Evolutionary conservation across 2,797 vertebrate species (phyloP), one percentile per base, ranked within the genome.

Genomic region (Mormyrus proboscirostris): DNA sequence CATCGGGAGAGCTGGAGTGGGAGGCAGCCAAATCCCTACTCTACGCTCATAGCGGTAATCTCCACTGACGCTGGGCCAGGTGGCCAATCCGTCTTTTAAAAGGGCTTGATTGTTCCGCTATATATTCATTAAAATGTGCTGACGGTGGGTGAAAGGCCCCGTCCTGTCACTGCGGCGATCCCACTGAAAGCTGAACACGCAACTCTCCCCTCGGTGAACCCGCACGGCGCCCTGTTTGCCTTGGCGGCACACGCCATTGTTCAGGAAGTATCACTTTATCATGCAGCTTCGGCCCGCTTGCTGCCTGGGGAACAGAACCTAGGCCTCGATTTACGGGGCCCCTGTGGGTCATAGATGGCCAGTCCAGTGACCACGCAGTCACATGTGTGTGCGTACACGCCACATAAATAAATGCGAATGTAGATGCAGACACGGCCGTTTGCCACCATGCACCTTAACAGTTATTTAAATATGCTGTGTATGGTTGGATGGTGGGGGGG

Each of bases 191-290:
- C 94, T 94, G 95, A 95, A 94, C 92, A 89, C 84, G 95, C 94
- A 95, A 91, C 92, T 94, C 92, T 89, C 90, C 92, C 90, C 92
- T 92, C 84, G 2, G 91, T 92, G 91, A 93, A 92, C 88, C 91
- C 93, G 94, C 93, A 47, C 92, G 92, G 93, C 51, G 55, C 90
- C 92, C 87, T 93, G 93, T 94, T 95, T 93, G 92, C 91, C 90
- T 95, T 95, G 95, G 95, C 94, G 55, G 91, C 91, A 90, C 91
- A 59, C 8, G 16, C 19, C 90, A 90, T 91, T 90, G 93, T 94
- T 92, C 89, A 93, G 94, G 93, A 95, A 95, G 95, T 94, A 95
- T 95, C 93, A 92, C 93, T 92, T 92, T 94, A 94, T 95, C 93
- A 91, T 94, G 92, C 92, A 89, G 88, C 90, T 87, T 91, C 86